A percentile compares a stretch with the other conserved stretches of the same genome.
phyloP scores from a whole-genome alignment of 2,113 vertebrate species.

The Pseudorectes ferrugineus region DNA sequence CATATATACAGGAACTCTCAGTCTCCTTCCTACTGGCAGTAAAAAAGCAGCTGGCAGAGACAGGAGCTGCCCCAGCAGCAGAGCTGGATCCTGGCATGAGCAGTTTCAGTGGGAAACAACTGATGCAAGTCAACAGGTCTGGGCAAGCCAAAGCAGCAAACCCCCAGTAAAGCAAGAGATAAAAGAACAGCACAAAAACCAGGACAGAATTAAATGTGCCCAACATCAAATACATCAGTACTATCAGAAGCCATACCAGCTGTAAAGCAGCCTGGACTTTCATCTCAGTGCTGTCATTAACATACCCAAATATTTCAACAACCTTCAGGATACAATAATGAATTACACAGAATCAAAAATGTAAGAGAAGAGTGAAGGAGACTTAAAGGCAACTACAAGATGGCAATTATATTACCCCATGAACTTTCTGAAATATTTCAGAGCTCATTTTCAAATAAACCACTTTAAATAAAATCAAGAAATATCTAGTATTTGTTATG shows the following conservation, averaged over 20 bases:
- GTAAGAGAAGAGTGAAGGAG: background rate
- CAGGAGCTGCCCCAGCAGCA: background rate
- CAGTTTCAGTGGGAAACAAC: background rate
- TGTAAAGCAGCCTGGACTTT: background rate
- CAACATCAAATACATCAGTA: background rate
- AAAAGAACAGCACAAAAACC: background rate
- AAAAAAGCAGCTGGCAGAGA: slow-evolving; percentile 28
- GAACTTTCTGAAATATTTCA: background rate
- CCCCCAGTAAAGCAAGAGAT: background rate
- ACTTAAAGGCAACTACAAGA: background rate
- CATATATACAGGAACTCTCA: background rate
- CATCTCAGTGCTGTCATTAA: background rate
- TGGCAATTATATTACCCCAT: background rate
- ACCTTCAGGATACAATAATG: background rate
- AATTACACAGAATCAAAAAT: background rate
- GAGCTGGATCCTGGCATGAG: background rate
- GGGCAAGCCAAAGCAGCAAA: background rate
- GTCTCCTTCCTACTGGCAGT: slow-evolving; percentile 6
- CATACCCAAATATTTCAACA: background rate
- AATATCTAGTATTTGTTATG: background rate
- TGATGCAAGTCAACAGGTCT: slow-evolving; percentile 7
- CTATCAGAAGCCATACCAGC: background rate
- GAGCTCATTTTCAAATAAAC: background rate
- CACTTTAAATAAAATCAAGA: background rate
- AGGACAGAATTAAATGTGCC: background rate